Percentiles rank a stretch among this genome's conserved stretches.
These are phyloP conservation scores for Coracias cyanogaster DNA, from an alignment of 2,797 vertebrate species.

Conservation along the genomic window DNA sequence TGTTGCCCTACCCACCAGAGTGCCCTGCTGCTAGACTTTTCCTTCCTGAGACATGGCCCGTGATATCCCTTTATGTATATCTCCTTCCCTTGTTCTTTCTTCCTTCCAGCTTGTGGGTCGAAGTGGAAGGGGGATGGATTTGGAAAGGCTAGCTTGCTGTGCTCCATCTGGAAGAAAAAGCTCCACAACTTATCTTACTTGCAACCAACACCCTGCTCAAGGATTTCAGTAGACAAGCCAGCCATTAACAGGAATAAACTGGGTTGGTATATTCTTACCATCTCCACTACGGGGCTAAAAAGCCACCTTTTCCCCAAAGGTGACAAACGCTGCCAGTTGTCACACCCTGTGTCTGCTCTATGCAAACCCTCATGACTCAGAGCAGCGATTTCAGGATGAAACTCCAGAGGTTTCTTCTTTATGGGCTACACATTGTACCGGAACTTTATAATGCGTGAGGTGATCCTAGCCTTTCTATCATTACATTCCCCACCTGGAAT, in stretches of 20 bases:
- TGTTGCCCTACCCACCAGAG: neutral
- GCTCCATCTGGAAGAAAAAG: neutral
- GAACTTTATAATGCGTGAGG: neutral
- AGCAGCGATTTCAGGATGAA: neutral
- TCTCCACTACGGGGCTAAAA: neutral
- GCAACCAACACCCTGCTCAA: neutral
- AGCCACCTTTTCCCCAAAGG: neutral
- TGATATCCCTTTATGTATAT: neutral
- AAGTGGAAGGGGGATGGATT: neutral
- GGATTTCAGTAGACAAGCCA: neutral
- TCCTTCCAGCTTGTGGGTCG: neutral
- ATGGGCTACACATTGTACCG: neutral
- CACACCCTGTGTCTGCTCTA: neutral
- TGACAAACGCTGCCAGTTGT: rapidly evolving
- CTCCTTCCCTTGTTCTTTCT: neutral
- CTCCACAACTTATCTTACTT: neutral
- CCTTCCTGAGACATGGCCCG: neutral
- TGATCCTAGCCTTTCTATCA: neutral
- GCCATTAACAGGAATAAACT: neutral
- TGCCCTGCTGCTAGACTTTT: neutral
- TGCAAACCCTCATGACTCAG: neutral
- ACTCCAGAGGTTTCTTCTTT: neutral
- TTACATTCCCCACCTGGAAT: neutral
- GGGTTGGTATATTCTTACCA: neutral
- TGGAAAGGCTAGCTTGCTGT: neutral